Conservation (phyloP, 2,797 vertebrate genomes). For the Scarus forsteni region DNA sequence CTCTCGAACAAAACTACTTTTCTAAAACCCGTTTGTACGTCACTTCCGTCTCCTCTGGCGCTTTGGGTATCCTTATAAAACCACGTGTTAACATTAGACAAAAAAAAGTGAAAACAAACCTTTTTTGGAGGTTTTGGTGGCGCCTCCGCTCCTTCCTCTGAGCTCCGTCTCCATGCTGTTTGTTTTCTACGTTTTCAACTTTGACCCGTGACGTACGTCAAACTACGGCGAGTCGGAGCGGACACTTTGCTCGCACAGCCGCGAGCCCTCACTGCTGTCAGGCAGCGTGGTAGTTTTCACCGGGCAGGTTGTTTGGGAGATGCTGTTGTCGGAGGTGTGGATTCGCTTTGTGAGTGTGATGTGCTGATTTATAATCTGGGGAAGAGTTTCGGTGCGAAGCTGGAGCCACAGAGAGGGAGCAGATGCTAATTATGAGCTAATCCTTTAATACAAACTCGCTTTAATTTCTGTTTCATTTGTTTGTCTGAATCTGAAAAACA, state of each 20-base stretch:
- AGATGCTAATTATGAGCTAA: slow-evolving; percentile 3
- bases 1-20: no score
- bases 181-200: slow-evolving; percentile 40
- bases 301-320: neutral
- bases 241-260: slow-evolving; percentile 7
- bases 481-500: neutral
- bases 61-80: neutral
- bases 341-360: no score
- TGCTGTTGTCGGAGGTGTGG: slow-evolving; percentile 10
- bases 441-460: neutral
- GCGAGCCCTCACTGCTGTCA: neutral
- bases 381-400: rapidly evolving
- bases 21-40: neutral
- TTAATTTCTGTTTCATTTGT: slow-evolving; percentile 1
- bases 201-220: slow-evolving; percentile 67
- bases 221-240: slow-evolving; percentile 63
- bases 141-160: neutral
- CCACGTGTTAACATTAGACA: rapidly evolving
- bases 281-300: neutral
- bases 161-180: slow-evolving; percentile 71
- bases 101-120: slow-evolving; percentile 33
- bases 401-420: neutral
- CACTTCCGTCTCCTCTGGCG: neutral
- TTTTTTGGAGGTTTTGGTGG: slow-evolving; percentile 65
- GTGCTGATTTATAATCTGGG: no score